Evolutionary conservation across 2,113 vertebrate species (phyloP).

Genomic region (Morphnarchus princeps): DNA sequence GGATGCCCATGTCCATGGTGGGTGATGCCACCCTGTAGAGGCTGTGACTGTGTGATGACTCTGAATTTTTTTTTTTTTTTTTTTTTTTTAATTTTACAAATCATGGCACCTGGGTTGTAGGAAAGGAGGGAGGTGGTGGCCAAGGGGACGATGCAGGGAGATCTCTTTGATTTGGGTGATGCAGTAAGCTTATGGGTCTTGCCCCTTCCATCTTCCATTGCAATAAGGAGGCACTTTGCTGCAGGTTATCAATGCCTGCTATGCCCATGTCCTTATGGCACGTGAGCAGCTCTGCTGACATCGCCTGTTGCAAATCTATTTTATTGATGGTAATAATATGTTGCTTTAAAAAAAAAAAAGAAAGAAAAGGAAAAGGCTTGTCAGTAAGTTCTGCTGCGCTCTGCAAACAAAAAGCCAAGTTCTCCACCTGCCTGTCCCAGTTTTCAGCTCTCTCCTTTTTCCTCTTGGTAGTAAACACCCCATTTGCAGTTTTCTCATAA

Average conservation of each 20-base stretch:
- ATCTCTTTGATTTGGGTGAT: neutral
- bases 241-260: neutral
- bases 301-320: neutral
- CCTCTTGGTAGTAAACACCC: neutral
- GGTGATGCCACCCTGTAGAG: neutral
- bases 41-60: neutral
- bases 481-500: slow-evolving; percentile 2
- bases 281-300: neutral
- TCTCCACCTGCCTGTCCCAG: neutral
- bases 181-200: neutral
- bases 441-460: neutral
- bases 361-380: neutral
- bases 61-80: neutral
- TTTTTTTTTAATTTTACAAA: neutral
- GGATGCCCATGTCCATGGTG: accelerated
- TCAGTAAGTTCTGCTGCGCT: neutral
- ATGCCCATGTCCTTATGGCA: accelerated
- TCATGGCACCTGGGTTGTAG: neutral
- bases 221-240: neutral
- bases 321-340: neutral
- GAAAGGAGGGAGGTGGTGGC: neutral
- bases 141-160: neutral
- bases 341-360: neutral
- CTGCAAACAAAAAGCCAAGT: neutral
- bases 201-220: neutral